These are phyloP conservation scores for Gerosis bhagava DNA, from an alignment of 2,888 invertebrate genomes.

Conservation along the genomic window DNA sequence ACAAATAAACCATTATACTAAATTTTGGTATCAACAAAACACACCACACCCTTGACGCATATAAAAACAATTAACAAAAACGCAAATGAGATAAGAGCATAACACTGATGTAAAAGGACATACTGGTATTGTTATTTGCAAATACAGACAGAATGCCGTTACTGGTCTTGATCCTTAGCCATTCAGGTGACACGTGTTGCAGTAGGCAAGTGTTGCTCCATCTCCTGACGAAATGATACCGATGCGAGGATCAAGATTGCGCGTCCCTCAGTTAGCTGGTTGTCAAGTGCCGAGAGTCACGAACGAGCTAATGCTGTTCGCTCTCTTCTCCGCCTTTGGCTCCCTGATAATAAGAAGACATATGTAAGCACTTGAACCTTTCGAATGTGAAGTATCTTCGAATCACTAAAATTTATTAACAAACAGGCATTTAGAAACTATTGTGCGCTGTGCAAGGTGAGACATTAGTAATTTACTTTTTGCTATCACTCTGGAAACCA, in stretches of 20 bases:
- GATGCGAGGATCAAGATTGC: conserved; percentile 72
- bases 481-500: conserved; percentile 42
- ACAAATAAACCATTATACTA: conserved; percentile 64
- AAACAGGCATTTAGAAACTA: conserved; percentile 35
- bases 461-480: conserved; percentile 44
- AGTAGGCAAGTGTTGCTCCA: conserved; percentile 44
- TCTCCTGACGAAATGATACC: conserved; percentile 51
- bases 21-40: conserved; percentile 75
- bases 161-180: conserved; percentile 58
- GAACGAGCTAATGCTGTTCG: conserved; percentile 92
- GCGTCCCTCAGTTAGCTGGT: conserved; percentile 81
- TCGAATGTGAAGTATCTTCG: no score
- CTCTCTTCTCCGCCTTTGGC: conserved; percentile 93
- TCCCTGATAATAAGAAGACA: conserved; percentile 78
- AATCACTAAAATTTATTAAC: conserved; percentile 6
- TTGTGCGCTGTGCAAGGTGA: conserved; percentile 71
- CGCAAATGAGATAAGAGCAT: conserved; percentile 56
- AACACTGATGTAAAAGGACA: conserved; percentile 36
- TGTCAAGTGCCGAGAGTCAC: conserved; percentile 88
- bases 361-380: neutral
- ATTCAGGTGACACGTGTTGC: conserved; percentile 44
- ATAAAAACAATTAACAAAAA: conserved; percentile 48
- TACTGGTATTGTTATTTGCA: no score
- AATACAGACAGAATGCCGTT: conserved; percentile 37
- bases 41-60: conserved; percentile 63